A percentile compares a stretch with the other conserved stretches of the same genome.
Evolutionary conservation across 2,888 invertebrate genomes (phyloP).

Genomic region (Cheiracanthium punctorium): DNA sequence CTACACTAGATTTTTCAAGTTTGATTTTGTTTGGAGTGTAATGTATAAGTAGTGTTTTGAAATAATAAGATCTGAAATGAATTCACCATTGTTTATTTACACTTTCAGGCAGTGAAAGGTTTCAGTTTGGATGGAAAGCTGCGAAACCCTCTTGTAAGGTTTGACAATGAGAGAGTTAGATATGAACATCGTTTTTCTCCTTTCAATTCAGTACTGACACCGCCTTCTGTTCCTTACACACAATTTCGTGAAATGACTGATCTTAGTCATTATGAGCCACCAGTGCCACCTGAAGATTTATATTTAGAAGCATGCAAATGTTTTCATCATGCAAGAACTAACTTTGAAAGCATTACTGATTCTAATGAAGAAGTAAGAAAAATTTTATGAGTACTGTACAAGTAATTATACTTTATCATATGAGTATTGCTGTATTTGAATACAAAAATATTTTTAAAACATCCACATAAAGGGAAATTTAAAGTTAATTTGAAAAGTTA

Average conservation of each 20-base stretch:
- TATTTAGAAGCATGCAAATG: slow-evolving; percentile 92
- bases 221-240: slow-evolving; percentile 92
- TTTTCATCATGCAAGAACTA: slow-evolving; percentile 91
- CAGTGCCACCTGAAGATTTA: slow-evolving; percentile 75
- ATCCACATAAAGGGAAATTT: too few species aligned
- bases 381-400: too few species aligned
- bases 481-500: too few species aligned
- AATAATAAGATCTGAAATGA: too few species aligned
- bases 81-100: too few species aligned
- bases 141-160: slow-evolving; percentile 87
- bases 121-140: slow-evolving; percentile 92
- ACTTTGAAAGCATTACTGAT: slow-evolving; percentile 88
- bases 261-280: slow-evolving; percentile 74
- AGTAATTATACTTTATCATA: too few species aligned
- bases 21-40: too few species aligned
- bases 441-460: too few species aligned
- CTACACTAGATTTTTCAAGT: too few species aligned
- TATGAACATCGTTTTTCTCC: slow-evolving; percentile 96
- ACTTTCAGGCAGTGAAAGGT: slow-evolving; percentile 89
- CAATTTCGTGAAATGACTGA: slow-evolving; percentile 90
- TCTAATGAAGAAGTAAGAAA: slow-evolving; percentile 85
- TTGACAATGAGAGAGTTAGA: slow-evolving; percentile 94
- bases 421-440: too few species aligned
- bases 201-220: slow-evolving; percentile 88
- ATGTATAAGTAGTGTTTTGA: too few species aligned